Evolutionary conservation across 2,797 vertebrate genomes (phyloP).

Genomic region (Myotis findleyi): DNA sequence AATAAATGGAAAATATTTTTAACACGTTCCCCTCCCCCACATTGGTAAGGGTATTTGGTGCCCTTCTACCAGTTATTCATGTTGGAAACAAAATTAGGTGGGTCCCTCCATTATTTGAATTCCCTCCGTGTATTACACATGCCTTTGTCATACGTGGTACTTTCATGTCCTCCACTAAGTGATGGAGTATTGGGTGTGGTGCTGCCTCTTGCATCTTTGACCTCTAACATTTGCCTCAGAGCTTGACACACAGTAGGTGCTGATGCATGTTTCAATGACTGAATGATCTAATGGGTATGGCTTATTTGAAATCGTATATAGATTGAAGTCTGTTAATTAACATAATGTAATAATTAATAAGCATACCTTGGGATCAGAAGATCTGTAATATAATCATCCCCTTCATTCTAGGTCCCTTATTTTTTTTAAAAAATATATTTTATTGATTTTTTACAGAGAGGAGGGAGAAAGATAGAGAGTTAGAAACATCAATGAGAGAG

Average conservation of each 20-base stretch:
- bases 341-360: neutral
- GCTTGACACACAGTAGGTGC: neutral
- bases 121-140: neutral
- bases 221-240: neutral
- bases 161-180: neutral
- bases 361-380: neutral
- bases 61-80: neutral
- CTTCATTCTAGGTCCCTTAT: neutral
- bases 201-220: neutral
- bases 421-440: neutral
- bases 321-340: neutral
- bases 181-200: neutral
- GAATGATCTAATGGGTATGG: neutral
- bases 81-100: neutral
- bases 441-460: no score
- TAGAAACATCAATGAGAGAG: no score
- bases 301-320: neutral
- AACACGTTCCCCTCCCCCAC: fast-evolving
- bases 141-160: neutral
- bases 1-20: neutral
- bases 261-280: neutral
- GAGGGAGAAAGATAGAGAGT: no score
- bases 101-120: neutral
- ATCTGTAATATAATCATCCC: neutral
- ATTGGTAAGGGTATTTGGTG: neutral